phyloP scores from a whole-genome alignment of 2,888 invertebrate species.

The Coremacera marginata region DNA sequence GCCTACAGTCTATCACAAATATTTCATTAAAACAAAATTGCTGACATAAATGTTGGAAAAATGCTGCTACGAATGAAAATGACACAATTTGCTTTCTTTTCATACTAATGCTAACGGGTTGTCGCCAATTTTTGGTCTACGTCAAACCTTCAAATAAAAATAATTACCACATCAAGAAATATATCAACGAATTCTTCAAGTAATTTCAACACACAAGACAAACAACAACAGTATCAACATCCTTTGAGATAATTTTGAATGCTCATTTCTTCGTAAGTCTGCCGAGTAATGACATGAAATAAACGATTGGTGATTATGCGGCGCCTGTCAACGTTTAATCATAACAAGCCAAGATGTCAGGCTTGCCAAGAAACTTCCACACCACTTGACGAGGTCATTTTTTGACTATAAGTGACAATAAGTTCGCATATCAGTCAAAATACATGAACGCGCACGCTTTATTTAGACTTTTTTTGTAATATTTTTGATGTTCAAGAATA shows the following conservation, averaged over 20 bases:
- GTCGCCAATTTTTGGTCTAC: no score
- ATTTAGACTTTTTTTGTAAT: neutral
- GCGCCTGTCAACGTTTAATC: constrained; percentile 29
- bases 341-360: constrained; percentile 8
- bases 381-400: neutral
- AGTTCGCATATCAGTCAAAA: constrained; percentile 1
- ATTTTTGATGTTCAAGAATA: neutral
- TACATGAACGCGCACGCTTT: neutral
- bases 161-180: no score
- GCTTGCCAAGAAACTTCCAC: neutral
- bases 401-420: neutral
- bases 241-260: neutral
- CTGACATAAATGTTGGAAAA: no score
- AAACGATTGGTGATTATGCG: constrained; percentile 29
- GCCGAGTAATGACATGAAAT: constrained; percentile 21
- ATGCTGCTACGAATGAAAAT: no score
- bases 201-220: no score
- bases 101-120: no score
- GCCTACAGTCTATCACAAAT: no score
- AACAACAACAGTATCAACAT: no score
- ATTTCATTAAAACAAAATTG: no score
- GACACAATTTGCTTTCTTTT: no score
- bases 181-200: no score
- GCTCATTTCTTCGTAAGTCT: constrained; percentile 11
- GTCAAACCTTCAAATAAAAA: no score